Evolutionary conservation across 2,888 invertebrate genomes (phyloP).

Genomic region (Dynastes tityus): DNA sequence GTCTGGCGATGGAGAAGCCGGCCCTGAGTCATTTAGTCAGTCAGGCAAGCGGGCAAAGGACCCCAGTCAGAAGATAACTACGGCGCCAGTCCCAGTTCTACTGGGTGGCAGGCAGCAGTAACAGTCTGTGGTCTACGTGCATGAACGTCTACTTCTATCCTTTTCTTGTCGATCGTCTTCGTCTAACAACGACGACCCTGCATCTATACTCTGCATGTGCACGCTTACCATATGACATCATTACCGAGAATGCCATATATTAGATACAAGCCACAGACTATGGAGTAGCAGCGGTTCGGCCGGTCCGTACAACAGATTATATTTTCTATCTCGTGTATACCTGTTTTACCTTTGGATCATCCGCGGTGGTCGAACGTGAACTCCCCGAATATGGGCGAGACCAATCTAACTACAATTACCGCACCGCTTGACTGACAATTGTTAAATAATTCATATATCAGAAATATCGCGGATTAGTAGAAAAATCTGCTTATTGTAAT

Average conservation of each 20-base stretch:
- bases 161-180: constrained; percentile 3
- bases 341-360: constrained; percentile 11
- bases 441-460: not conserved
- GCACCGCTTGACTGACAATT: not conserved
- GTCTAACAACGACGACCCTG: not conserved
- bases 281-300: not conserved
- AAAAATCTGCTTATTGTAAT: no score
- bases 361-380: constrained; percentile 21
- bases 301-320: constrained; percentile 26
- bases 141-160: constrained; percentile 48
- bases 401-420: constrained; percentile 17
- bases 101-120: constrained; percentile 62
- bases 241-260: constrained; percentile 36
- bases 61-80: constrained; percentile 63
- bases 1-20: constrained; percentile 37
- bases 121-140: constrained; percentile 53
- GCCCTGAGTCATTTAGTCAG: constrained; percentile 47
- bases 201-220: constrained; percentile 6
- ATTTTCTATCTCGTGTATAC: constrained; percentile 1
- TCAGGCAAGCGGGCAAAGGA: constrained; percentile 54
- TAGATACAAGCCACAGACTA: constrained; percentile 9
- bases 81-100: constrained; percentile 66
- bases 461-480: not conserved
- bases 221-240: constrained; percentile 44
- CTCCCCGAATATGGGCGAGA: constrained; percentile 28